phyloP scores from a whole-genome alignment of 2,797 vertebrate species.

The Lepus oiostolus region DNA sequence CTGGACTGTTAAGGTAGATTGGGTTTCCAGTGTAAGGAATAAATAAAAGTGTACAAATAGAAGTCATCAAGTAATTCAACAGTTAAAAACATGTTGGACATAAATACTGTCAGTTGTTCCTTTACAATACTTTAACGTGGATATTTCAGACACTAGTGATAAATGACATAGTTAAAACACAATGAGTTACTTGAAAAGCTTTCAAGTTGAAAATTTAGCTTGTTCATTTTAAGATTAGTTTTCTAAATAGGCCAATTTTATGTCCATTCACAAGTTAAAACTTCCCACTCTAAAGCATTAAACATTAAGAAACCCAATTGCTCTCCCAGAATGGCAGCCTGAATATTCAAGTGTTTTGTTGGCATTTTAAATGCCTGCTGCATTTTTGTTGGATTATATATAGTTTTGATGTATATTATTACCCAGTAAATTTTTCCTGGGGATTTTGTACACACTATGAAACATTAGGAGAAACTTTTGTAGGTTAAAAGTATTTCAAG shows the following conservation, averaged over 20 bases:
- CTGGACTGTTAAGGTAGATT: not conserved
- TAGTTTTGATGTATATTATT: slow-evolving; percentile 82
- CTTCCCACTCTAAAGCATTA: not conserved
- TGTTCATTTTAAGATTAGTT: slow-evolving; percentile 40
- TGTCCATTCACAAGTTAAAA: not conserved
- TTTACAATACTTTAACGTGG: not conserved
- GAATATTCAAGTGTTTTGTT: slow-evolving; percentile 73
- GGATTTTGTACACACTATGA: slow-evolving; percentile 83
- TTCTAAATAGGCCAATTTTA: not conserved
- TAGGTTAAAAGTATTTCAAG: slow-evolving; percentile 80
- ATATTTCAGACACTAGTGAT: slow-evolving; percentile 71
- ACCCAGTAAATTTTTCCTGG: slow-evolving; percentile 78
- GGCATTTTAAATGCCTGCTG: slow-evolving; percentile 67
- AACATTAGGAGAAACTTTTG: slow-evolving; percentile 84
- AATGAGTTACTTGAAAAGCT: not conserved
- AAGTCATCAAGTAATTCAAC: slow-evolving; percentile 61
- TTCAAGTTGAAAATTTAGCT: slow-evolving; percentile 36
- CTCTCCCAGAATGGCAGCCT: not conserved
- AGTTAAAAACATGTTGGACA: slow-evolving; percentile 14
- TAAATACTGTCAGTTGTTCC: not conserved
- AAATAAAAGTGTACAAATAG: slow-evolving; percentile 27
- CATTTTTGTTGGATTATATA: slow-evolving; percentile 79
- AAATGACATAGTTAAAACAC: not conserved
- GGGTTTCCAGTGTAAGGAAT: slow-evolving; percentile 53
- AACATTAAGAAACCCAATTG: slow-evolving; percentile 57